phyloP scores from a whole-genome alignment of 2,888 invertebrate species.

The Spilosoma lubricipeda region DNA sequence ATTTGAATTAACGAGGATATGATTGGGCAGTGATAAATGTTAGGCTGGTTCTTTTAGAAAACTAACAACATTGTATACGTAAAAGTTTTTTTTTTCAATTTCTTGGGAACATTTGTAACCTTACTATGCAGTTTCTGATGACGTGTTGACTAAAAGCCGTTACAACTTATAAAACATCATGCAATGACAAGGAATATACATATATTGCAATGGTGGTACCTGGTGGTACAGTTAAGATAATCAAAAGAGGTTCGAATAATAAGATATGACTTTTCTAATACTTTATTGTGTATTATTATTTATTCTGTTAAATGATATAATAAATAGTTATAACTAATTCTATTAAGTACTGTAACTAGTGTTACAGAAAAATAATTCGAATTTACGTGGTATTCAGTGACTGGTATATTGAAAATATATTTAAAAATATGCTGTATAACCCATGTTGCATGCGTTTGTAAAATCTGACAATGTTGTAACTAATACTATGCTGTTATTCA shows the following conservation, averaged over 20 bases:
- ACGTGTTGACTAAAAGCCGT: not conserved
- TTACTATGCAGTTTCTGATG: not conserved
- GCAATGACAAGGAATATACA: not conserved
- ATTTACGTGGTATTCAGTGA: not conserved
- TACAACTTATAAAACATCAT: not conserved
- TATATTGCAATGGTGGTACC: not conserved
- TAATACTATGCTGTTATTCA: not conserved
- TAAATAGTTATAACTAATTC: no score
- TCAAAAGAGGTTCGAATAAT: not conserved
- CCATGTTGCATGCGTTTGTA: not conserved
- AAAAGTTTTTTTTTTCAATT: not conserved
- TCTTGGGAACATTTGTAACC: not conserved
- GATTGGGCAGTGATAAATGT: constrained; percentile 5
- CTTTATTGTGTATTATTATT: no score
- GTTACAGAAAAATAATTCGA: not conserved
- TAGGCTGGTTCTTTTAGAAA: not conserved
- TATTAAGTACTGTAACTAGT: not conserved
- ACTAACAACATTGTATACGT: not conserved
- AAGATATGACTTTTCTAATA: not conserved
- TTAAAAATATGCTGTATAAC: not conserved
- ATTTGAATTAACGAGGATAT: constrained; percentile 11
- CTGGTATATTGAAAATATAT: not conserved
- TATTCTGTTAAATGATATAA: no score
- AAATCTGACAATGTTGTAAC: not conserved
- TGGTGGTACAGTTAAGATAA: not conserved